These are phyloP conservation scores for Pluvialis apricaria DNA, from an alignment of 2,113 vertebrate species.

Conservation along the genomic window DNA sequence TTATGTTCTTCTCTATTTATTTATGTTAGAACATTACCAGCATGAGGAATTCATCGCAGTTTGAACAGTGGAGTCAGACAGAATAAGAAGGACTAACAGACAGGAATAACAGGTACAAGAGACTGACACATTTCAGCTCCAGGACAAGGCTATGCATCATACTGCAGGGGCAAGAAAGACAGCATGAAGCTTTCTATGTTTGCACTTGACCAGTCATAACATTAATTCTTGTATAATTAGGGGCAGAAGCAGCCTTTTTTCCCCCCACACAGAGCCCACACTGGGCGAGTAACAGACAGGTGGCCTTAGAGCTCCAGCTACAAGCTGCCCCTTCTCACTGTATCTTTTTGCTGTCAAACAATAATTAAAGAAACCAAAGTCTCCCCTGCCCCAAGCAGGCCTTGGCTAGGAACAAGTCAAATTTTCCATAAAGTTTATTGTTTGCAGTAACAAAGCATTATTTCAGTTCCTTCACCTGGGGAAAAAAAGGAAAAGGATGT, in stretches of 20 bases:
- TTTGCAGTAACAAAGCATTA: background rate
- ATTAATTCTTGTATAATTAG: background rate
- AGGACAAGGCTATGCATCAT: background rate
- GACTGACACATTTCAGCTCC: background rate
- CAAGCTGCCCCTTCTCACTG: rapidly evolving
- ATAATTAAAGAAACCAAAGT: background rate
- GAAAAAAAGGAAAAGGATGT: background rate
- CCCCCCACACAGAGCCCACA: background rate
- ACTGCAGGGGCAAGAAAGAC: background rate
- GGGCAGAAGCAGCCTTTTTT: background rate
- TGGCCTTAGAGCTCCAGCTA: background rate
- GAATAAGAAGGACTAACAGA: background rate
- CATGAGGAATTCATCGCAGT: background rate
- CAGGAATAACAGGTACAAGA: rapidly evolving
- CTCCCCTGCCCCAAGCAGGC: background rate
- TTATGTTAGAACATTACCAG: background rate
- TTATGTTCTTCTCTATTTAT: background rate
- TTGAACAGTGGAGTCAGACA: background rate
- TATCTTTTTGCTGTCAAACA: background rate
- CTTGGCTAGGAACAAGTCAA: background rate
- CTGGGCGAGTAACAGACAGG: background rate
- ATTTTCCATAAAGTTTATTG: background rate
- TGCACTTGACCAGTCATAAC: background rate
- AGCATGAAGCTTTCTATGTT: background rate
- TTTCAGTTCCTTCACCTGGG: background rate